phyloP scores from a whole-genome alignment of 2,797 vertebrate genomes.

The Allochrocebus solatus region DNA sequence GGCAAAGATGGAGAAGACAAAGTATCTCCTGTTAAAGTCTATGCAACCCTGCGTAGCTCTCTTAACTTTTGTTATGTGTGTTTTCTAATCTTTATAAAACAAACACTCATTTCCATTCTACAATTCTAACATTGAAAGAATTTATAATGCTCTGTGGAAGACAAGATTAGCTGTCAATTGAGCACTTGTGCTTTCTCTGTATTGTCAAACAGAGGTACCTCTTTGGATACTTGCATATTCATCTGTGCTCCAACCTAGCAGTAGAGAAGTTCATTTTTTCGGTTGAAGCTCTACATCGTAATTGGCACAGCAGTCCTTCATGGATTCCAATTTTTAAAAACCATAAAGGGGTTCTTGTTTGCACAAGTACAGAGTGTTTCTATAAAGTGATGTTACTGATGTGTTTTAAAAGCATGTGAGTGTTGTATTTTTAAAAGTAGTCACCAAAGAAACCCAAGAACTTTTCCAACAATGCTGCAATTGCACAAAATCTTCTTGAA shows the following conservation, averaged over 20 bases:
- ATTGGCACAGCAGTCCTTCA: not conserved
- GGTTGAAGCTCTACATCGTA: not conserved
- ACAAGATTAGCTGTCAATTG: not conserved
- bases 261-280: not conserved
- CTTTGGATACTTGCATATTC: not conserved
- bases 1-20: not conserved
- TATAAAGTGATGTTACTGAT: not conserved
- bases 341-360: not conserved
- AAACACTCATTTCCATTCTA: not conserved
- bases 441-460: conserved; percentile 24
- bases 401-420: conserved; percentile 6
- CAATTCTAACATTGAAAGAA: not conserved
- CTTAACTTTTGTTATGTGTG: not conserved
- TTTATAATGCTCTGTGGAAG: not conserved
- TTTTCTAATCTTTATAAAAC: not conserved
- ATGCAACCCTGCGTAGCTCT: not conserved
- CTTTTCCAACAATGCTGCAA: conserved; percentile 37
- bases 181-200: not conserved
- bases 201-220: not conserved
- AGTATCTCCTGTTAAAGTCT: not conserved
- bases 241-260: not conserved
- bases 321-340: not conserved
- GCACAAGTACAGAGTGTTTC: conserved; percentile 36
- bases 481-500: conserved; percentile 46
- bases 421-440: conserved; percentile 31